Evolutionary conservation across 2,113 vertebrate species (phyloP), one percentile per base, ranked within the genome.

Genomic region (Psittacara wagleri): DNA sequence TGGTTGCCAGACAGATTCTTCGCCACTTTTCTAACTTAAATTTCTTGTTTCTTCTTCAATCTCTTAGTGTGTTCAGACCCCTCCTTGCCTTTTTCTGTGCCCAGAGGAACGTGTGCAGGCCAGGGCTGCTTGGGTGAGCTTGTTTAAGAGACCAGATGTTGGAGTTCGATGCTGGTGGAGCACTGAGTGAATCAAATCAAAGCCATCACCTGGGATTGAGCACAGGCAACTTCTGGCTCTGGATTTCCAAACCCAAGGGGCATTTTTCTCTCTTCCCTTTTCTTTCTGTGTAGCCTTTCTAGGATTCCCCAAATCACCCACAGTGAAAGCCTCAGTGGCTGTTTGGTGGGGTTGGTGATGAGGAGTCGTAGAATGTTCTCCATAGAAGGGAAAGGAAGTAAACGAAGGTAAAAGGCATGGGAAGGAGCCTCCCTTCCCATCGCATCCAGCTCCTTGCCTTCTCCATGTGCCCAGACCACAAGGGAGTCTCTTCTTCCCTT

Each of bases 291-390:
- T 59, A 37, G 49, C 39, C 57, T 70, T 46, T 37, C 39, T n/a
- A 23, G 16, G 61, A 49, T 67, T 73, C 41, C 17, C 7, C 28
- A 49, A 0, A 17, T 54, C 12, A 19, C 46, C 10, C 0, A 0
- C 8, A 59, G 41, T 27, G 35, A 6, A 43, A 90, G 59, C 59
- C 72, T 74, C 61, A 15, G 15, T 28, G 54, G 17, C 79, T 39
- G 23, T 69, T 69, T 52, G 61, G 8, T 59, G 70, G 54, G 37
- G 8, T 4, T 43, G n/a, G 12, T 73, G 59, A 62, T 35, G 54
- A 25, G 46, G 13, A 83, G 41, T 33, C 8, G 0, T 59, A 57
- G 33, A 59, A n/a, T 3, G 16, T 67, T 44, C 66, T 43, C 66
- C 17, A 24, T 10, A 81, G 69, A 78, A 67, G 35, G 28, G 6